phyloP scores from a whole-genome alignment of 2,797 vertebrate species.

The Neoniphon sammara region DNA sequence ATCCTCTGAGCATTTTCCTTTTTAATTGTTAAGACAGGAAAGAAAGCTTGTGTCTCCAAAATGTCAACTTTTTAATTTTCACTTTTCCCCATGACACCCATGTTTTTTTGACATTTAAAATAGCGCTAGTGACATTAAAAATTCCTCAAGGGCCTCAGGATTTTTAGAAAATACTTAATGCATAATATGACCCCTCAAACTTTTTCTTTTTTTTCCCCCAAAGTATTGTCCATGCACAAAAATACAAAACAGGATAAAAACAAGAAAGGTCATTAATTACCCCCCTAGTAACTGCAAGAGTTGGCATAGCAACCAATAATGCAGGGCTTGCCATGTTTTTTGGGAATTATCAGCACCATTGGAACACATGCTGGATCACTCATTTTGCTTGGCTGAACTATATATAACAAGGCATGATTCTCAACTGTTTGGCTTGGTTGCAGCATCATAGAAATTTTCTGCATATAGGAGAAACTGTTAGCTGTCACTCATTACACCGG shows the following conservation, averaged over 20 bases:
- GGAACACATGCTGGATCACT: slow-evolving; percentile 62
- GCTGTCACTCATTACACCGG: neutral
- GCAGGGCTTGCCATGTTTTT: slow-evolving; percentile 51
- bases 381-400: slow-evolving; percentile 53
- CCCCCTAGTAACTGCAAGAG: slow-evolving; percentile 63
- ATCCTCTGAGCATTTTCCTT: slow-evolving; percentile 4
- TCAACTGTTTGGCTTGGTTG: slow-evolving; percentile 47
- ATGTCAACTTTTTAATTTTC: no score
- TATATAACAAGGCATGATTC: slow-evolving; percentile 13
- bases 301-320: slow-evolving; percentile 65
- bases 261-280: slow-evolving; percentile 66
- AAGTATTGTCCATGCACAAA: slow-evolving; percentile 34
- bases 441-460: slow-evolving; percentile 22
- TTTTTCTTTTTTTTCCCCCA: no score
- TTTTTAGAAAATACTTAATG: slow-evolving; percentile 54
- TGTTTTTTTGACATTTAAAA: slow-evolving; percentile 28
- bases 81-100: neutral
- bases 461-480: slow-evolving; percentile 1
- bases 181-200: slow-evolving; percentile 43
- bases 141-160: slow-evolving; percentile 16
- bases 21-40: slow-evolving; percentile 13
- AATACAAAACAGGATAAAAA: neutral
- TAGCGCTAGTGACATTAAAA: slow-evolving; percentile 21
- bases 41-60: neutral
- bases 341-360: slow-evolving; percentile 39